Evolutionary conservation across 2,888 invertebrate species (phyloP), one percentile per base, ranked within the genome.

Genomic region (Eupithecia tripunctaria): DNA sequence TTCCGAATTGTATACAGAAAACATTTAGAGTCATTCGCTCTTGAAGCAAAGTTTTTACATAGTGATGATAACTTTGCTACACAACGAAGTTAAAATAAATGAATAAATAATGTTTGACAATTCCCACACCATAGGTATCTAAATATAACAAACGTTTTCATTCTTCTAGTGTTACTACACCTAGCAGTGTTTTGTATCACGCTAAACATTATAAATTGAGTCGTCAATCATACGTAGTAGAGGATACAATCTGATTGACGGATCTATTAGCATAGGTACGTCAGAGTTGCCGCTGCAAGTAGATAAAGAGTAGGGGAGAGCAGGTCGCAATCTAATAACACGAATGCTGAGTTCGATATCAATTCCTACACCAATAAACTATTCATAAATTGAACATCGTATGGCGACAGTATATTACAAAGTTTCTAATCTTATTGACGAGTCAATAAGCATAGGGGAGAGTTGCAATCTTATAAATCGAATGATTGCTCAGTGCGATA

Each of bases 201-300:
- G 47, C 47, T 51, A 51, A 51, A 51, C 21, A 21, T 51, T 51
- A 21, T 1, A 69, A 69, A 69, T 69, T 47, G 32, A 21, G 27
- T 47, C 21, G 64, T 64, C 56, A 27, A 18, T 56, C 27, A 56
- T 29, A 41, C 25, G 36, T 27, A 18, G 47, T n/a, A 51, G 21
- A 51, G 4, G 43, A 41, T 56, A 14, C 25, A 56, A 25, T 25
- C 56, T 56, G 4, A 25, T 56, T 25, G 56, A 56, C 25, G 25
- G 25, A 56, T 56, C 56, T 14, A 56, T 56, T 56, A 56, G 56
- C 56, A 56, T 21, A 12, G 25, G 56, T 56, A 12, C 56, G 56
- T 56, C 56, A 56, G 12, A 10, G 51, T 14, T 25, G 14, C 56
- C 12, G 12, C 21, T 25, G 4, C 5, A 56, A 21, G 4, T 21